Conservation (phyloP, 2,113 vertebrate species). For the Ardeotis arabs region DNA sequence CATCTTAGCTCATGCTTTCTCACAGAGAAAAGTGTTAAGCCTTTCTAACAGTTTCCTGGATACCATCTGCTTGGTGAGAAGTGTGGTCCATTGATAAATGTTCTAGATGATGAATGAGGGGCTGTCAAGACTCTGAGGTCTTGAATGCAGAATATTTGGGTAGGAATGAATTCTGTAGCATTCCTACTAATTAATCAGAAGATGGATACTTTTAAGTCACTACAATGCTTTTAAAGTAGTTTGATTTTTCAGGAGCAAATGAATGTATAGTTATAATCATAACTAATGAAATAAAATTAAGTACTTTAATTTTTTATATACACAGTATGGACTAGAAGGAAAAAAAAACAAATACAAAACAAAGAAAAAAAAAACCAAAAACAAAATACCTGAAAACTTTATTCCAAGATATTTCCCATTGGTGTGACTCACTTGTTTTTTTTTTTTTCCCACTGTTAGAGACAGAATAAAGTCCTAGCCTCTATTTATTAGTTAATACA, state of each 20-base stretch:
- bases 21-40: neutral
- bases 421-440: neutral
- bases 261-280: neutral
- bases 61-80: neutral
- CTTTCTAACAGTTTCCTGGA: neutral
- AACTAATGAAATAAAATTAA: neutral
- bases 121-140: neutral
- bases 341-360: accelerated
- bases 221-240: neutral
- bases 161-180: neutral
- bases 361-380: neutral
- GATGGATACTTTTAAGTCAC: neutral
- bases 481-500: neutral
- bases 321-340: neutral
- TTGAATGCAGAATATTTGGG: neutral
- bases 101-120: neutral
- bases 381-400: neutral
- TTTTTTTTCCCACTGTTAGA: neutral
- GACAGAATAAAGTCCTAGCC: neutral
- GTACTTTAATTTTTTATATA: neutral
- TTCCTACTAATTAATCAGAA: neutral
- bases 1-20: neutral
- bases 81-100: neutral
- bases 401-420: neutral
- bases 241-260: neutral